Evolutionary conservation across 35 echinoderm and acorn worm species (phyloP).

Genomic region (Antedon bifida): DNA sequence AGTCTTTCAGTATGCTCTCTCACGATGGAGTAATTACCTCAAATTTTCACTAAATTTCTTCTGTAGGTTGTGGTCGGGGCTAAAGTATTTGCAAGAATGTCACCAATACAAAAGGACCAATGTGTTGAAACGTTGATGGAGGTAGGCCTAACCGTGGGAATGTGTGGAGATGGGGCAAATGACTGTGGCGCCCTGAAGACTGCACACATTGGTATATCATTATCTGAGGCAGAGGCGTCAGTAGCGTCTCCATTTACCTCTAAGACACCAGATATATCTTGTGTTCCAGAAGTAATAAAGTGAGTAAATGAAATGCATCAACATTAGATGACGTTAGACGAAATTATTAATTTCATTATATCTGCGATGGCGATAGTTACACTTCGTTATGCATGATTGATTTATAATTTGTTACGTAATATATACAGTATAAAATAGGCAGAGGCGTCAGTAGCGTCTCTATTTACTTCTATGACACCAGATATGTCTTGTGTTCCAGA

Average conservation of each 20-base stretch:
- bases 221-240: conserved; percentile 77
- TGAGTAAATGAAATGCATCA: not conserved
- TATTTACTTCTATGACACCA: conserved; percentile 79
- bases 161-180: conserved; percentile 96
- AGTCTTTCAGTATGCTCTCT: too few relatives aligned
- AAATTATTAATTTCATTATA: too few relatives aligned
- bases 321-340: too few relatives aligned
- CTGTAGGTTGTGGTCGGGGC: conserved; percentile 32
- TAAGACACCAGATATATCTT: conserved; percentile 62
- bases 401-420: too few relatives aligned
- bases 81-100: conserved; percentile 63
- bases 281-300: conserved; percentile 66
- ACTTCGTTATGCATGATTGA: too few relatives aligned
- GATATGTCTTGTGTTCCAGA: conserved; percentile 73
- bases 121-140: conserved; percentile 41
- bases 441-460: conserved; percentile 74
- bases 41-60: not conserved
- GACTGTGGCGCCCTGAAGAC: conserved; percentile 85
- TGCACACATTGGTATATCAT: conserved; percentile 65
- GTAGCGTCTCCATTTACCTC: conserved; percentile 91
- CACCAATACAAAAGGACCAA: conserved; percentile 53
- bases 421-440: too few relatives aligned
- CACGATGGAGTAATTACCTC: too few relatives aligned
- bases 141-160: conserved; percentile 34
- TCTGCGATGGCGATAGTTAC: too few relatives aligned